phyloP scores from a whole-genome alignment of 2,888 invertebrate genomes.

The Tetramorium bicarinatum region DNA sequence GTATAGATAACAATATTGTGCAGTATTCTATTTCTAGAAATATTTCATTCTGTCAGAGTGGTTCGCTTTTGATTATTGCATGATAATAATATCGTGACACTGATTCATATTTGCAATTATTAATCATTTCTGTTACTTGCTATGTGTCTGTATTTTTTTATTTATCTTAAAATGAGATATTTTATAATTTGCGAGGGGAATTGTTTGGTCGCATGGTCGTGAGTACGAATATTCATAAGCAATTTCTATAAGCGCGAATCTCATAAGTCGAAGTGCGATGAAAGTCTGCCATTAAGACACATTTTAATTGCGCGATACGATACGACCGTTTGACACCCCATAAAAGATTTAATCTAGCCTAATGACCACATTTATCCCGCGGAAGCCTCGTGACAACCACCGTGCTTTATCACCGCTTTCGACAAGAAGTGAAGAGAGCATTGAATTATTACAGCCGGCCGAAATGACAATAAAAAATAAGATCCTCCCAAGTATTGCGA shows the following conservation, averaged over 20 bases:
- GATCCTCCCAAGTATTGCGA: constrained; percentile 41
- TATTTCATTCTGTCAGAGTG: neutral
- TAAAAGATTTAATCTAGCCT: constrained; percentile 81
- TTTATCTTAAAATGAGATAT: neutral
- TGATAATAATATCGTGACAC: neutral
- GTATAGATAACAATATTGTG: constrained; percentile 52
- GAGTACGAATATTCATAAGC: constrained; percentile 51
- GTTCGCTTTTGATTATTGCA: neutral
- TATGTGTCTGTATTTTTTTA: constrained; percentile 1
- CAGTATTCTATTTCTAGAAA: neutral
- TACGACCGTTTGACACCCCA: constrained; percentile 77
- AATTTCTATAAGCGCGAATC: constrained; percentile 15
- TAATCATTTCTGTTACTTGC: constrained; percentile 7
- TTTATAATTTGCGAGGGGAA: constrained; percentile 16
- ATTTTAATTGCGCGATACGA: constrained; percentile 77
- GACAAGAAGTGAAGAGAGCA: constrained; percentile 65
- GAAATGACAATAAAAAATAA: constrained; percentile 68
- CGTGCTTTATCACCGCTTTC: constrained; percentile 71
- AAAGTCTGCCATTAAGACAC: constrained; percentile 59
- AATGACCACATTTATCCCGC: constrained; percentile 73
- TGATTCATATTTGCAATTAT: constrained; percentile 11
- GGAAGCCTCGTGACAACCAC: constrained; percentile 57
- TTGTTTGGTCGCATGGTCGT: constrained; percentile 1
- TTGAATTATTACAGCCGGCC: constrained; percentile 67
- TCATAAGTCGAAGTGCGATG: constrained; percentile 49